Evolutionary conservation across 2,797 vertebrate genomes (phyloP).

Genomic region (Dendrocincla tyrannina): DNA sequence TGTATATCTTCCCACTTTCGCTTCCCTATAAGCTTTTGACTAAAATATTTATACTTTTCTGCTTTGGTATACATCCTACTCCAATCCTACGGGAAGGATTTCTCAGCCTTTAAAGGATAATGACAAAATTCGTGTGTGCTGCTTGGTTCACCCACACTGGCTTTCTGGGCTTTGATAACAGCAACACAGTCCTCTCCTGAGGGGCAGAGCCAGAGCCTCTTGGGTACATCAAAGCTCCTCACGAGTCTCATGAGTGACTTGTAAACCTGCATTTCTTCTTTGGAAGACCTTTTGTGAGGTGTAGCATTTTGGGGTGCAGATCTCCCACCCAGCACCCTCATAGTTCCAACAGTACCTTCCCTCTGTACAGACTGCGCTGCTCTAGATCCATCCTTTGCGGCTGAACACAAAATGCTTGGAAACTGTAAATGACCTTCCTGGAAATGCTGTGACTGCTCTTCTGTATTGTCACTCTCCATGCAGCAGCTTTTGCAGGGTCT

Average conservation of each 20-base stretch:
- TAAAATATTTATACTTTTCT: conserved; percentile 62
- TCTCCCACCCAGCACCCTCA: background rate
- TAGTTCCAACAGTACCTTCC: background rate
- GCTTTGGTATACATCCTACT: conserved; percentile 46
- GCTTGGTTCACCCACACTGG: background rate
- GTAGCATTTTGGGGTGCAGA: background rate
- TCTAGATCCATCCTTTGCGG: background rate
- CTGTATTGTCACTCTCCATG: background rate
- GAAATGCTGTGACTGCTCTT: background rate
- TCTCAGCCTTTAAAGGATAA: background rate
- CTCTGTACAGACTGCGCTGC: rapidly evolving
- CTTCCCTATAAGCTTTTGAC: conserved; percentile 13
- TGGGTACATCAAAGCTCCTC: background rate
- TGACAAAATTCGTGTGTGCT: background rate
- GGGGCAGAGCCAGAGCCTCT: background rate
- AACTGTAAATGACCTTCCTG: background rate
- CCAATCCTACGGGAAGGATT: background rate
- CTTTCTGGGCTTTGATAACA: background rate
- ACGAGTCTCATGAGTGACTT: background rate
- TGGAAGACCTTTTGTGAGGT: background rate
- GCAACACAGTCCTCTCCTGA: background rate
- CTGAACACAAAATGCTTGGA: background rate
- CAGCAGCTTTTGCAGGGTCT: background rate
- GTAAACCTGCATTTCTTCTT: background rate
- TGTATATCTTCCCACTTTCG: conserved; percentile 38